These are phyloP conservation scores for Metallyticus violacea DNA, from an alignment of 2,888 invertebrate genomes.

Conservation along the genomic window DNA sequence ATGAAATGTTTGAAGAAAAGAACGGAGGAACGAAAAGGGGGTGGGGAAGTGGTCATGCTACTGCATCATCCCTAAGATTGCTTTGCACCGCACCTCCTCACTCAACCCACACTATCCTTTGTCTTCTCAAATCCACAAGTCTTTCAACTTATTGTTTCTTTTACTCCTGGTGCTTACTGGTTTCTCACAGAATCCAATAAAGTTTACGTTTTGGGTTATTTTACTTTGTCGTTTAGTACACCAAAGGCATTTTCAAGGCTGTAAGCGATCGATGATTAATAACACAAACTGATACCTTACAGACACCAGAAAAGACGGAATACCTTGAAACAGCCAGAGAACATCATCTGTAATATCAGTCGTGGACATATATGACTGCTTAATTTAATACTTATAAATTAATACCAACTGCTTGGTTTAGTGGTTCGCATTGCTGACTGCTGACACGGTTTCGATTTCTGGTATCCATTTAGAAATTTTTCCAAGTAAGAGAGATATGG, in stretches of 20 bases:
- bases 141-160: slow-evolving; percentile 6
- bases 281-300: too few relatives aligned
- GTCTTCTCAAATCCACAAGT: not conserved
- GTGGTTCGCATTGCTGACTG: too few relatives aligned
- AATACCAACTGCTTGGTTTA: too few relatives aligned
- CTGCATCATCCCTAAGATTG: slow-evolving; percentile 9
- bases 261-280: not conserved
- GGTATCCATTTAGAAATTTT: too few relatives aligned
- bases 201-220: not conserved
- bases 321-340: too few relatives aligned
- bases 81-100: not conserved
- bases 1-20: slow-evolving; percentile 14
- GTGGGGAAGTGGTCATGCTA: not conserved
- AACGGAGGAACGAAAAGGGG: not conserved
- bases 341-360: too few relatives aligned
- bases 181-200: not conserved
- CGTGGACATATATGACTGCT: too few relatives aligned
- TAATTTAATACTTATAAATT: too few relatives aligned
- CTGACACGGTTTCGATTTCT: too few relatives aligned
- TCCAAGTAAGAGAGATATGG: too few relatives aligned
- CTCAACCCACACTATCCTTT: not conserved
- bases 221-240: not conserved
- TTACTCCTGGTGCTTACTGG: not conserved
- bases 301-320: too few relatives aligned
- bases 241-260: not conserved